Conservation (phyloP, 2,797 vertebrate species). For the Sebastes ruberrimus region DNA sequence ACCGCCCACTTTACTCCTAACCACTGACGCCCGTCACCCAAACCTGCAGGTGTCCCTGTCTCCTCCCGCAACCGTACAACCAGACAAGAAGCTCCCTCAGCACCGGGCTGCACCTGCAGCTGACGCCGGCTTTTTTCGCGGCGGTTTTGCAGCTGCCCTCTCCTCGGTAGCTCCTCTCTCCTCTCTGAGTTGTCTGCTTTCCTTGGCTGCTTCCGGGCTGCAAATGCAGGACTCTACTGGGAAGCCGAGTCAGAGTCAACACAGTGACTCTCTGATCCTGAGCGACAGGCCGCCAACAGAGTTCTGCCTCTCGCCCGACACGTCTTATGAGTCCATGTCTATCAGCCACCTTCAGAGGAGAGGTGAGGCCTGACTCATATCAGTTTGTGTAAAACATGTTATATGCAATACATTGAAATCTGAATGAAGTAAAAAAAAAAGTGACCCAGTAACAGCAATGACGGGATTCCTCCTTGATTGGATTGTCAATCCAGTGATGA, state of each 20-base stretch:
- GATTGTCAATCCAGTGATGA: constrained; percentile 36
- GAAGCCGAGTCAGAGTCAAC: constrained; percentile 73
- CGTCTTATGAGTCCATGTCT: constrained; percentile 89
- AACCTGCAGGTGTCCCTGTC: constrained; percentile 38
- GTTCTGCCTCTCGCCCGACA: constrained; percentile 91
- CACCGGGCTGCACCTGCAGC: constrained; percentile 13
- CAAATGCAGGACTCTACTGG: constrained; percentile 39
- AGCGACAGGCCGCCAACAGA: constrained; percentile 89
- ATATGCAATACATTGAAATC: not conserved
- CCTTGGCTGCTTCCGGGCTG: constrained; percentile 68
- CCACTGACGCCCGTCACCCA: constrained; percentile 25
- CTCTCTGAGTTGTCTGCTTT: constrained; percentile 66
- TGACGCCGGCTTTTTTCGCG: constrained; percentile 40
- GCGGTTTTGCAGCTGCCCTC: constrained; percentile 50
- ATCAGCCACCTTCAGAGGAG: constrained; percentile 93
- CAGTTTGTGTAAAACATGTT: not conserved
- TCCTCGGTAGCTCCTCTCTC: constrained; percentile 65
- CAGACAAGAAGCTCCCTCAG: constrained; percentile 57
- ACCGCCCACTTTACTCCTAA: constrained; percentile 47
- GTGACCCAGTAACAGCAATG: not conserved
- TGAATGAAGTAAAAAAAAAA: not conserved
- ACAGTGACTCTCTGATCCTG: constrained; percentile 86
- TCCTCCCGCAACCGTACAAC: constrained; percentile 10
- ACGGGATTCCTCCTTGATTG: constrained; percentile 13
- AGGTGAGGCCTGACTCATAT: constrained; percentile 76